Percentiles rank a stretch among this genome's conserved stretches.
phyloP scores from a whole-genome alignment of 2,888 invertebrate species.

The Carcina quercana region DNA sequence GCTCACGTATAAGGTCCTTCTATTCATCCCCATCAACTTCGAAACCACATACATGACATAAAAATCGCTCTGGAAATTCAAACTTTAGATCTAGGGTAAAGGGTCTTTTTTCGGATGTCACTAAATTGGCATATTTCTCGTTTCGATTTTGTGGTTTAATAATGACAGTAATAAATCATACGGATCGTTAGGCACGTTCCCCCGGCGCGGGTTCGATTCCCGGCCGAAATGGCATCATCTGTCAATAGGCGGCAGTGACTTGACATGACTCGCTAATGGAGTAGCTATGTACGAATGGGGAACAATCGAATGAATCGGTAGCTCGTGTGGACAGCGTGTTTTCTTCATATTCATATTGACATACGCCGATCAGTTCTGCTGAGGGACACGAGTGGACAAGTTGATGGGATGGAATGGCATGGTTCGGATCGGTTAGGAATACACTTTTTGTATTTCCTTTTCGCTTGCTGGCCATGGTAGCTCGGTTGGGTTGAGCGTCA shows the following conservation, averaged over 20 bases:
- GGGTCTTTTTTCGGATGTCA: no score
- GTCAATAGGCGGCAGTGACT: slow-evolving; percentile 66
- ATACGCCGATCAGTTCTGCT: no score
- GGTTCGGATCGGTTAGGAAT: no score
- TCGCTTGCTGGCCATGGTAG: no score
- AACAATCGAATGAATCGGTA: slow-evolving; percentile 35
- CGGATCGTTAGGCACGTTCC: slow-evolving; percentile 69
- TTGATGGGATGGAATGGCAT: no score
- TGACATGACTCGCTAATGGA: slow-evolving; percentile 70
- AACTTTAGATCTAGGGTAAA: background rate
- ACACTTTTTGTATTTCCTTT: no score
- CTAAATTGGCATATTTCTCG: slow-evolving; percentile 40
- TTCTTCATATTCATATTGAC: background rate
- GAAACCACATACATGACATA: no score
- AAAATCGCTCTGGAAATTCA: background rate
- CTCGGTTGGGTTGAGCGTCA: no score
- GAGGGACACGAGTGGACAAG: no score
- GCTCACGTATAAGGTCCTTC: slow-evolving; percentile 37
- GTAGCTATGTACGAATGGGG: slow-evolving; percentile 50
- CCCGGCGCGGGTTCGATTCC: slow-evolving; percentile 67
- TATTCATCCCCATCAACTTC: slow-evolving; percentile 15
- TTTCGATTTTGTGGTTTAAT: slow-evolving; percentile 38
- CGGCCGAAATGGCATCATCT: slow-evolving; percentile 72
- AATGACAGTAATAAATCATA: slow-evolving; percentile 75
- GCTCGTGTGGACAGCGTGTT: slow-evolving; percentile 11